These are phyloP conservation scores for Fragum sueziense DNA, from an alignment of 2,888 invertebrate genomes.

Conservation along the genomic window DNA sequence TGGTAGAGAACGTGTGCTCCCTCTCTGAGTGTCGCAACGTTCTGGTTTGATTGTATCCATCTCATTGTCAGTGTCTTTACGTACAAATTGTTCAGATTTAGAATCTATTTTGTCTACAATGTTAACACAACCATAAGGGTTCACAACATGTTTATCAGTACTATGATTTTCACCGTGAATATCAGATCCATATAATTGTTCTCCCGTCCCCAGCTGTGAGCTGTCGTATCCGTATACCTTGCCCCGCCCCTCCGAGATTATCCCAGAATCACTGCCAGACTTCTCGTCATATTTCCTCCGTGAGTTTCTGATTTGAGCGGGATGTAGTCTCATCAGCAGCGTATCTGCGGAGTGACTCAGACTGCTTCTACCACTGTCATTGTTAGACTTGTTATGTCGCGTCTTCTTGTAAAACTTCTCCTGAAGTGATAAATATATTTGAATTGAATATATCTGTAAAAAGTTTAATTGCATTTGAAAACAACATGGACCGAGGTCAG, in stretches of 20 bases:
- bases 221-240: slow-evolving; percentile 39
- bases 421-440: neutral
- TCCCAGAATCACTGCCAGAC: slow-evolving; percentile 57
- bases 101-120: slow-evolving; percentile 56
- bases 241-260: slow-evolving; percentile 51
- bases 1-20: slow-evolving; percentile 55
- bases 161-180: neutral
- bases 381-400: slow-evolving; percentile 29
- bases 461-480: too few species aligned
- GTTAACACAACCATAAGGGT: slow-evolving; percentile 66
- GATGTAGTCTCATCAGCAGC: slow-evolving; percentile 56
- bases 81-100: slow-evolving; percentile 40
- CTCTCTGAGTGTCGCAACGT: slow-evolving; percentile 27
- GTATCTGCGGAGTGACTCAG: slow-evolving; percentile 56
- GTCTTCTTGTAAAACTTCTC: slow-evolving; percentile 28
- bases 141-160: slow-evolving; percentile 29
- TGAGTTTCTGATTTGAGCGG: slow-evolving; percentile 44
- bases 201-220: slow-evolving; percentile 19
- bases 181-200: neutral
- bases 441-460: too few species aligned
- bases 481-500: too few species aligned
- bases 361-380: slow-evolving; percentile 60
- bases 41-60: slow-evolving; percentile 2
- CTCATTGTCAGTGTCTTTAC: slow-evolving; percentile 23
- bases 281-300: slow-evolving; percentile 43